A percentile compares a stretch with the other conserved stretches of the same genome.
Conservation (phyloP, 2,888 invertebrate species). For the Pandemis heparana region DNA sequence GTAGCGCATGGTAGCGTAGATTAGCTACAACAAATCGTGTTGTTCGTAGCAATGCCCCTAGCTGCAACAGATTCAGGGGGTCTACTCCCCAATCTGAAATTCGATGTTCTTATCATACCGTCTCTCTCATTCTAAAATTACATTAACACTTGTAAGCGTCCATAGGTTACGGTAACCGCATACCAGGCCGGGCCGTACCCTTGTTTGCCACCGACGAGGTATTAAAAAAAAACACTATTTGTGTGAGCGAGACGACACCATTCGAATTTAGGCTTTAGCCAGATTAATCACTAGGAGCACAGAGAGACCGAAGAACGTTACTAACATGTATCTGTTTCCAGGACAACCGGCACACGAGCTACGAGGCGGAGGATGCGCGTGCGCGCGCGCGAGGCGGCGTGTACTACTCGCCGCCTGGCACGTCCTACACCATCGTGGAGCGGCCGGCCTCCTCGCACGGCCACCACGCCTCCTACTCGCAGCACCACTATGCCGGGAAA, state of each 20-base stretch:
- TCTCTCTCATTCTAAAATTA: no score
- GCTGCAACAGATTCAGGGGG: no score
- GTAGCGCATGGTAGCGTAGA: not conserved
- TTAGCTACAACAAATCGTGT: not conserved
- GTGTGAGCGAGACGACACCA: no score
- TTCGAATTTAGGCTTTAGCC: not conserved
- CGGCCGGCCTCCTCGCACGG: slow-evolving; percentile 90
- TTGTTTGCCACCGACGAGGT: no score
- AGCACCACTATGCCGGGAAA: slow-evolving; percentile 84
- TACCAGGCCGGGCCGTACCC: no score
- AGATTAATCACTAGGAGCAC: not conserved
- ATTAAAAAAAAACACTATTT: no score
- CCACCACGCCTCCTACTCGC: slow-evolving; percentile 87
- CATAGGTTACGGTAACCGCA: no score
- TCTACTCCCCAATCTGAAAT: no score
- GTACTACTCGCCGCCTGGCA: slow-evolving; percentile 95
- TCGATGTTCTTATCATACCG: no score
- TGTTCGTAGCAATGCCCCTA: not conserved
- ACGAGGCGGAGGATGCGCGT: slow-evolving; percentile 81
- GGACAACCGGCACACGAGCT: slow-evolving; percentile 82
- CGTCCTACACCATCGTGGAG: slow-evolving; percentile 95
- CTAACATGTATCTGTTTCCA: slow-evolving; percentile 70
- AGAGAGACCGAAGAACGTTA: slow-evolving; percentile 41
- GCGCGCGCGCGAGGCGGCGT: slow-evolving; percentile 88
- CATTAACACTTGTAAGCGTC: no score